phyloP scores from a whole-genome alignment of 2,888 invertebrate species.

The Drosophila multiciliata region DNA sequence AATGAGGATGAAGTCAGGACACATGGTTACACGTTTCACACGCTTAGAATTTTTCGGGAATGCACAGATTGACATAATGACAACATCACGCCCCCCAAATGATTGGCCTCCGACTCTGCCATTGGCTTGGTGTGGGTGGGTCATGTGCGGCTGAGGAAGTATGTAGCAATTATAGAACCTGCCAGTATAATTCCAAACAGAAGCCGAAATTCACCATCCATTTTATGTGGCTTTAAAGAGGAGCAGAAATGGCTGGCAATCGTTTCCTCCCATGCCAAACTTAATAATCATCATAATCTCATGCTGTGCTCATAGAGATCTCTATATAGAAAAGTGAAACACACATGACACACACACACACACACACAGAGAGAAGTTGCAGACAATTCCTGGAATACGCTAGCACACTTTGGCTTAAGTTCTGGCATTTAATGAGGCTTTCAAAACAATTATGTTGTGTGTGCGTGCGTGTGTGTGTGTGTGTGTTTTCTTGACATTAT shows the following conservation, averaged over 20 bases:
- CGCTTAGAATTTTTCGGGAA: conserved; percentile 56
- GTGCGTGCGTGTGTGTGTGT: conserved; percentile 31
- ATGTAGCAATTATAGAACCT: conserved; percentile 64
- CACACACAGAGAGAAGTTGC: conserved; percentile 13
- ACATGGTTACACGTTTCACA: conserved; percentile 50
- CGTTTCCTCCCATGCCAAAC: conserved; percentile 36
- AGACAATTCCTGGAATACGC: conserved; percentile 18
- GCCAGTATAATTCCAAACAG: conserved; percentile 69
- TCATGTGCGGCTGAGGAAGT: neutral
- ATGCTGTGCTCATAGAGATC: conserved; percentile 38
- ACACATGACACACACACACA: conserved; percentile 12
- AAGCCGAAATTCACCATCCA: conserved; percentile 47
- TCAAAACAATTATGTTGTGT: conserved; percentile 73
- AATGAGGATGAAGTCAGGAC: conserved; percentile 22
- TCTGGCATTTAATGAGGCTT: conserved; percentile 81
- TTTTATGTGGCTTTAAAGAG: conserved; percentile 68
- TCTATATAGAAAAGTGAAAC: conserved; percentile 5
- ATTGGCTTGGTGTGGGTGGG: neutral
- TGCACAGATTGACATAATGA: conserved; percentile 76
- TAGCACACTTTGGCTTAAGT: conserved; percentile 58
- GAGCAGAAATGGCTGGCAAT: conserved; percentile 33
- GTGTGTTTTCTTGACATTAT: conserved; percentile 59
- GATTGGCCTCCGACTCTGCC: conserved; percentile 65
- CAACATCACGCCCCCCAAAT: conserved; percentile 76
- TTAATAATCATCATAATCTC: conserved; percentile 75